Evolutionary conservation across 2,113 vertebrate genomes (phyloP), one percentile per base, ranked within the genome.

Genomic region (Microcebus tavaratra): DNA sequence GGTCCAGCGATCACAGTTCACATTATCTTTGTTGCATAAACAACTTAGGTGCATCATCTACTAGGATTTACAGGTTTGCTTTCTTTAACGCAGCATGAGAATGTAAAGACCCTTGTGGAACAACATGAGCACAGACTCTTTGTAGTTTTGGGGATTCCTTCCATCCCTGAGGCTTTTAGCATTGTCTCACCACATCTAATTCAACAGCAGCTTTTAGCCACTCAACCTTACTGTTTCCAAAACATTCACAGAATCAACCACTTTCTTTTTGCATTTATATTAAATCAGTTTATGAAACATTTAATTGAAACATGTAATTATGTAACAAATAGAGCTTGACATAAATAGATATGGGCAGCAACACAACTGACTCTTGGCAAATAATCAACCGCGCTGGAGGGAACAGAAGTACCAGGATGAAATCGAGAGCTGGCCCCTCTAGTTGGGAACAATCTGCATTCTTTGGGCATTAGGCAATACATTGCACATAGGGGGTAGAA

Each of bases 331-430:
- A 48, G 45, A 96, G 76, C n/a, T 70, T 70, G 65, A 57, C 79
- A 70, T 53, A 45, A 61, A 29, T 25, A 50, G 67, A 81, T 50
- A 68, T 61, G 82, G 72, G 87, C 87, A 72, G 72, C 42, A 23
- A 42, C 90, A 85, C 55, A 73, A 63, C 55, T 68, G 76, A 59
- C 72, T 93, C 57, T 90, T 89, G 91, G 93, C 85, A 70, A 91
- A 45, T 50, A 3, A 9, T 27, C 11, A 29, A 36, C 75, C 31
- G 21, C 17, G 34, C 45, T 70, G 25, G 11, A 13, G 6, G 1
- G 34, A 89, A 92, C 65, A 95, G 70, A 91, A 90, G 81, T 45
- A 29, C 42, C 21, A 36, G 53, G 36, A 76, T 9, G 87, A 63
- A 89, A 59, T 70, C 48, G 39, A 68, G 31, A 91, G 59, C 50